phyloP scores from a whole-genome alignment of 2,888 invertebrate species.

The Meganola albula region DNA sequence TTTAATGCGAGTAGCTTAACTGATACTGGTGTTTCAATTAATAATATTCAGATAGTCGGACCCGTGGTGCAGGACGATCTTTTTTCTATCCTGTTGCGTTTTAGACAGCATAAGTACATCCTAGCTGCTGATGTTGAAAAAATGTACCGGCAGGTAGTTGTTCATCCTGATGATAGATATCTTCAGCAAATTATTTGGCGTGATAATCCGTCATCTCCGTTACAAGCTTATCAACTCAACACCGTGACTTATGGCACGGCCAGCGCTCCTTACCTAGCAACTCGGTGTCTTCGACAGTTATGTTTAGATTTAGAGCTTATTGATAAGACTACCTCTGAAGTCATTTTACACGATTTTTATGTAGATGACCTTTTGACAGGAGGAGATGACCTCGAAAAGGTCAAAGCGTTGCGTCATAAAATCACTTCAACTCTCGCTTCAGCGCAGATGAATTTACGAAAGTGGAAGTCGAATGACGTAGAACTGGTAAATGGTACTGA shows the following conservation, averaged over 20 bases:
- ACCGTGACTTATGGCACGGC: constrained; percentile 6
- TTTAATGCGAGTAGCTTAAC: constrained; percentile 23
- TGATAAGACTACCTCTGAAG: constrained; percentile 17
- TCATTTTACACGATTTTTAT: constrained; percentile 25
- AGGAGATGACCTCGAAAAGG: constrained; percentile 6
- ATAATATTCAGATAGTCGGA: constrained; percentile 4
- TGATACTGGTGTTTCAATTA: constrained; percentile 14
- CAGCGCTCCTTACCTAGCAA: neutral
- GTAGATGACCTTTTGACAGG: constrained; percentile 20
- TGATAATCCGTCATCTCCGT: neutral
- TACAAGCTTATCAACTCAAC: neutral
- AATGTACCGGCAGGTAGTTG: too few species aligned
- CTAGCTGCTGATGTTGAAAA: too few species aligned
- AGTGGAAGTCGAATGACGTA: constrained; percentile 12
- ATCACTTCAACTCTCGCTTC: too few species aligned
- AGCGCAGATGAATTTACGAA: constrained; percentile 17
- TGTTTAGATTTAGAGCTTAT: constrained; percentile 22
- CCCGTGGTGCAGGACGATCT: constrained; percentile 5
- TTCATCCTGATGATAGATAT: neutral
- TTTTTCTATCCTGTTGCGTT: constrained; percentile 7
- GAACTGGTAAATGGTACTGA: too few species aligned
- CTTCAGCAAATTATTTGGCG: constrained; percentile 3
- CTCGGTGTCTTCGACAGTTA: constrained; percentile 20
- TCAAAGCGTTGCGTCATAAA: constrained; percentile 15
- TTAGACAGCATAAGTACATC: too few species aligned